Conservation (phyloP, 2,113 vertebrate genomes). For the Hippocampus zosterae region DNA sequence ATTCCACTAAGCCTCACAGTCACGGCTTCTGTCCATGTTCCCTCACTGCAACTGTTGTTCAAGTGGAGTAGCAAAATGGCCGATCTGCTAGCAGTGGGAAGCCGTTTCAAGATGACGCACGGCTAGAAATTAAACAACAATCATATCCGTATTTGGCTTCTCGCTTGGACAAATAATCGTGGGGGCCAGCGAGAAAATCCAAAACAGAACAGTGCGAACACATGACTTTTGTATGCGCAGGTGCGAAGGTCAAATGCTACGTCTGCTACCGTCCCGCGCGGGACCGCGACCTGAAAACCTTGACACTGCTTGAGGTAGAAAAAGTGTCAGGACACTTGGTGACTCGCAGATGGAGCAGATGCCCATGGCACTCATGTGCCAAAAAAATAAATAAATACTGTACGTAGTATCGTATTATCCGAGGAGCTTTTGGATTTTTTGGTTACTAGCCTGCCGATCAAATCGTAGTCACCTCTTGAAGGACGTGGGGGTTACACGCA, state of each 20-base stretch:
- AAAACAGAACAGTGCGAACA: background rate
- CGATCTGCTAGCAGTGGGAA: background rate
- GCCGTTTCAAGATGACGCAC: background rate
- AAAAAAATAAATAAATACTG: too few species aligned
- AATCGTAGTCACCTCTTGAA: too few species aligned
- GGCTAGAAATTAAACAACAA: background rate
- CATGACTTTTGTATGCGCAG: background rate
- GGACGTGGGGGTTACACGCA: too few species aligned
- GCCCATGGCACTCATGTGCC: background rate
- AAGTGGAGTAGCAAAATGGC: slow-evolving; percentile 31
- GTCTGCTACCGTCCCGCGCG: background rate
- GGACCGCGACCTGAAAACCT: background rate
- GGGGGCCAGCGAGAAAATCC: background rate
- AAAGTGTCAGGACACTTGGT: slow-evolving; percentile 4
- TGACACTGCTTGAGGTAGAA: background rate
- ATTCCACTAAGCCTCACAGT: slow-evolving; percentile 34
- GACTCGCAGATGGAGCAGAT: slow-evolving; percentile 1
- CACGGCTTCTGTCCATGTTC: slow-evolving; percentile 13
- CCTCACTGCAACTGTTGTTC: slow-evolving; percentile 26
- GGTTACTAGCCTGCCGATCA: too few species aligned
- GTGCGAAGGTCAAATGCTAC: background rate
- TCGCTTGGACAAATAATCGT: background rate
- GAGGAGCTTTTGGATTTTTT: too few species aligned
- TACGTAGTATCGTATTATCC: too few species aligned
- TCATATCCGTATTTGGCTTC: background rate